Conservation (phyloP, 2,888 invertebrate species). For the Tetragnatha montana region DNA sequence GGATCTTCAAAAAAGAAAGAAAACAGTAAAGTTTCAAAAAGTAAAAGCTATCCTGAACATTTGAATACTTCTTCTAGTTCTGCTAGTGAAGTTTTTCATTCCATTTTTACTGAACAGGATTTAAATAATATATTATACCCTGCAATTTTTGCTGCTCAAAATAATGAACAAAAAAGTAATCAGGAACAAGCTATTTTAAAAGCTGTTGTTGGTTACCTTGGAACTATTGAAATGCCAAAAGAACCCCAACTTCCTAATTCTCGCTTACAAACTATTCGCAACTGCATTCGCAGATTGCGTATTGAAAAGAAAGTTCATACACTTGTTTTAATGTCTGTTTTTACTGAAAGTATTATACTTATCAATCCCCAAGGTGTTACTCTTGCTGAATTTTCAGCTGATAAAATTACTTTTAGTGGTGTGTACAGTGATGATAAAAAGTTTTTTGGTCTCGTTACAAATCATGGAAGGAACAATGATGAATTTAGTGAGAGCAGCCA, state of each 20-base stretch:
- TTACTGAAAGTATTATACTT: conserved; percentile 85
- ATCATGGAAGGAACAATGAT: conserved; percentile 73
- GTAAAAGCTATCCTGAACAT: conserved; percentile 62
- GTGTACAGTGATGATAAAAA: conserved; percentile 92
- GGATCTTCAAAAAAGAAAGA: conserved; percentile 61
- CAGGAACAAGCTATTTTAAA: conserved; percentile 61
- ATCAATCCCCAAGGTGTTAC: conserved; percentile 86
- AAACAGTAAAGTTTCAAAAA: conserved; percentile 50
- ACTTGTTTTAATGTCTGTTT: conserved; percentile 88
- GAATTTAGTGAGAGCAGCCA: conserved; percentile 73
- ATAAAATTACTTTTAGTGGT: conserved; percentile 90
- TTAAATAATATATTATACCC: conserved; percentile 74
- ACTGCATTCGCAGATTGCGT: conserved; percentile 90
- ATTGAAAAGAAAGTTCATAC: conserved; percentile 89
- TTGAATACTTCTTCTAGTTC: conserved; percentile 63
- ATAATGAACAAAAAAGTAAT: conserved; percentile 55
- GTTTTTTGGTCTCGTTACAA: conserved; percentile 94
- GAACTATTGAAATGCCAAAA: conserved; percentile 94
- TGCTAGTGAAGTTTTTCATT: conserved; percentile 68
- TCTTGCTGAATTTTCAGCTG: conserved; percentile 90
- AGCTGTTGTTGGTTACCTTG: conserved; percentile 93
- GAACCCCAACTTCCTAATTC: conserved; percentile 76
- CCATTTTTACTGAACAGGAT: conserved; percentile 74
- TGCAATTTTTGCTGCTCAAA: conserved; percentile 71
- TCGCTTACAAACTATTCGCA: conserved; percentile 84